These are phyloP conservation scores for Phenacoccus solenopsis DNA, from an alignment of 1,140 invertebrate genomes.

Conservation along the genomic window DNA sequence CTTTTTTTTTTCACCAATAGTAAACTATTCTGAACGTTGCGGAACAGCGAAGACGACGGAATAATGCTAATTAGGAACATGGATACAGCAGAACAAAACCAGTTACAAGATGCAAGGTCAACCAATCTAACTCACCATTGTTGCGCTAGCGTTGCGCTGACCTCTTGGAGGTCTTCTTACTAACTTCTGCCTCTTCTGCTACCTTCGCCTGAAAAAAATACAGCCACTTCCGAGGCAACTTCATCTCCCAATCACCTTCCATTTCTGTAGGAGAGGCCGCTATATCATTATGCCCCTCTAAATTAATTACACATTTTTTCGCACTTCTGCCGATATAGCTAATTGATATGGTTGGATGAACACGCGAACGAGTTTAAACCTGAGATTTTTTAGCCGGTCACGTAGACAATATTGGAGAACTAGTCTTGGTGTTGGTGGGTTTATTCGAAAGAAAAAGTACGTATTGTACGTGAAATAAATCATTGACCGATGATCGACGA, in stretches of 20 bases:
- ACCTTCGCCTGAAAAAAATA: not conserved
- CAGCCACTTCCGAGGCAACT: constrained; percentile 6
- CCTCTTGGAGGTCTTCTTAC: constrained; percentile 12
- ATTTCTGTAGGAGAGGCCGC: not conserved
- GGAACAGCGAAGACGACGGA: constrained; percentile 7
- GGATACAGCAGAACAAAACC: constrained; percentile 13
- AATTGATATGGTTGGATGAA: no score
- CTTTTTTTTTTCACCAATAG: not conserved
- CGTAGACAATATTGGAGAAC: no score
- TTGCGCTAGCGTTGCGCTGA: constrained; percentile 1
- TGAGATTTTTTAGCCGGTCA: no score
- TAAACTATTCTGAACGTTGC: constrained; percentile 5
- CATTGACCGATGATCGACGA: no score
- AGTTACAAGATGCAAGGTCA: constrained; percentile 16
- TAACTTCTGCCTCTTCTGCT: not conserved
- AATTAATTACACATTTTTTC: not conserved
- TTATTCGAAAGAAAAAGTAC: no score
- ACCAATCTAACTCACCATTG: constrained; percentile 12
- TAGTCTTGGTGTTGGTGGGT: no score
- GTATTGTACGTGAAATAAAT: no score
- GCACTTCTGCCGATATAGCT: no score
- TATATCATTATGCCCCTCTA: not conserved
- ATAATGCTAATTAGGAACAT: constrained; percentile 16
- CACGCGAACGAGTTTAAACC: no score
- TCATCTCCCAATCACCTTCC: not conserved